Percentiles rank a stretch among this genome's conserved stretches.
phyloP scores from a whole-genome alignment of 2,888 invertebrate genomes.

The Serrognathus titanus region DNA sequence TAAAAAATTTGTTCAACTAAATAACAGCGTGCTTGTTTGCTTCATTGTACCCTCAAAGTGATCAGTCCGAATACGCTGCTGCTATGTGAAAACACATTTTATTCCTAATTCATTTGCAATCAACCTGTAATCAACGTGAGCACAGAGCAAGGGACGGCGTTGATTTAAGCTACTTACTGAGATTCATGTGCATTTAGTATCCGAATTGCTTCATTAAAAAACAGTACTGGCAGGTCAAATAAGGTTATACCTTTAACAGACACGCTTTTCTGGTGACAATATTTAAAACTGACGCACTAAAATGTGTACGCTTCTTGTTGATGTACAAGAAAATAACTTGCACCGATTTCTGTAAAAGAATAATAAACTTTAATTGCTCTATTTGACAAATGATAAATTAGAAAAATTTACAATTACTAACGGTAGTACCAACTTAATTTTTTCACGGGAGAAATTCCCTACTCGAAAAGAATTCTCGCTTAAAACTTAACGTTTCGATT shows the following conservation, averaged over 20 bases:
- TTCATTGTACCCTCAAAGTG: constrained; percentile 3
- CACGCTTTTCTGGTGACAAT: constrained; percentile 3
- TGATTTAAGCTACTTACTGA: neutral
- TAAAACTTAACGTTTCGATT: no score
- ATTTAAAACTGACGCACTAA: constrained; percentile 3
- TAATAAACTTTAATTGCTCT: constrained; percentile 30
- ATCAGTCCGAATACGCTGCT: neutral
- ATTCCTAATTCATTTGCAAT: neutral
- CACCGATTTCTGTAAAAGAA: constrained; percentile 9
- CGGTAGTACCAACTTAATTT: constrained; percentile 16
- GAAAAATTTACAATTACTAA: constrained; percentile 23
- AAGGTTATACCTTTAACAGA: constrained; percentile 39
- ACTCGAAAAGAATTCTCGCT: neutral
- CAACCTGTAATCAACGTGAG: neutral
- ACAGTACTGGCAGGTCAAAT: constrained; percentile 43
- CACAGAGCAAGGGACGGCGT: neutral
- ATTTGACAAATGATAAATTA: constrained; percentile 41
- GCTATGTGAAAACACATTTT: no score
- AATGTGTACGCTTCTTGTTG: constrained; percentile 5
- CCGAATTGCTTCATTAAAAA: constrained; percentile 30
- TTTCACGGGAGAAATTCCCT: neutral
- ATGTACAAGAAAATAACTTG: constrained; percentile 8
- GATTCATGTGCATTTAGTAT: constrained; percentile 7
- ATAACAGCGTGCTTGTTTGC: constrained; percentile 6
- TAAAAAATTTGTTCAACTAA: constrained; percentile 8